Evolutionary conservation across 1,140 invertebrate species (phyloP).

Genomic region (Drosophila quadrilineata): DNA sequence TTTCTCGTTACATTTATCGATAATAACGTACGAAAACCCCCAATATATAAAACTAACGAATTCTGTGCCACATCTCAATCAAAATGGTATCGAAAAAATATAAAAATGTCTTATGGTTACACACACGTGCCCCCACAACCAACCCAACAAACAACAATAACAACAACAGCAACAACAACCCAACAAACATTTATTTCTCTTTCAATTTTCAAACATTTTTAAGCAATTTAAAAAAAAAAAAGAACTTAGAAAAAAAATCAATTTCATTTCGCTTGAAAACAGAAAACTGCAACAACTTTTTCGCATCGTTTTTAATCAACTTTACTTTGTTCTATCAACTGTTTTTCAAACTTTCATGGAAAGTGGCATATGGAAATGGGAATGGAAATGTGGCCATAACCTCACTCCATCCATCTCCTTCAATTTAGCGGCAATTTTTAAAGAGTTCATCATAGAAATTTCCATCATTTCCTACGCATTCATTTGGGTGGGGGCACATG

Average conservation of each 20-base stretch:
- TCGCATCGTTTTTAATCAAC: constrained; percentile 55
- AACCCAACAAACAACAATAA: constrained; percentile 10
- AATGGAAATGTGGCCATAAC: neutral
- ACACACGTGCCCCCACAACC: constrained; percentile 69
- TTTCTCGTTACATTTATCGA: constrained; percentile 52
- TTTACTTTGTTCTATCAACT: constrained; percentile 52
- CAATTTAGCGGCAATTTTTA: constrained; percentile 23
- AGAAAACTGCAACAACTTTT: constrained; percentile 46
- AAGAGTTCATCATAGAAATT: neutral
- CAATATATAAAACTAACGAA: constrained; percentile 29
- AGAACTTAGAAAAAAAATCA: too few relatives aligned
- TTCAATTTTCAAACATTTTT: constrained; percentile 45
- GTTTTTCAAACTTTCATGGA: constrained; percentile 29
- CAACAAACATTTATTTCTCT: constrained; percentile 3
- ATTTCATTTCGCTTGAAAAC: constrained; percentile 59
- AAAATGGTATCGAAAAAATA: constrained; percentile 27
- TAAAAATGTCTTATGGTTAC: constrained; percentile 81
- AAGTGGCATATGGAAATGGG: neutral
- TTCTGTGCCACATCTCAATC: constrained; percentile 47
- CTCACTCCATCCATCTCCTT: neutral
- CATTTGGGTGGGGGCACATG: neutral
- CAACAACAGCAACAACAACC: constrained; percentile 6
- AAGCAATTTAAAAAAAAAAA: constrained; percentile 26
- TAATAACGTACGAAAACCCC: neutral
- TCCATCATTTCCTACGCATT: neutral